A percentile compares a stretch with the other conserved stretches of the same genome.
Evolutionary conservation across 2,797 vertebrate species (phyloP).

Genomic region (Halcyon leucocephala): DNA sequence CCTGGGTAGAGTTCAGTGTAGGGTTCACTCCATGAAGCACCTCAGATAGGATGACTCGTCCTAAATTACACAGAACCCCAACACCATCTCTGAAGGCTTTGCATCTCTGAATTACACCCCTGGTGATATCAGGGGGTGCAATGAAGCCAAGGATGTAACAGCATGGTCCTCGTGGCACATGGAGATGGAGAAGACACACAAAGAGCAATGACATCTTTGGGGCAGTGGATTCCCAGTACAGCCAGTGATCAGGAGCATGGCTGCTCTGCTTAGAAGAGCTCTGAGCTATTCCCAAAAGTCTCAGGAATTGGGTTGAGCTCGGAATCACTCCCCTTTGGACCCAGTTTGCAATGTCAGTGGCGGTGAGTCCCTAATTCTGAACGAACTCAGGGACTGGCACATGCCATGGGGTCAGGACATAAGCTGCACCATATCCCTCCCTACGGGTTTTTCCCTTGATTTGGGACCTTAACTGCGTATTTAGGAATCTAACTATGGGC

Average conservation of each 20-base stretch:
- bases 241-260: accelerated
- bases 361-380: background rate
- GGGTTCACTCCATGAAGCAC: background rate
- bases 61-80: background rate
- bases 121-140: accelerated
- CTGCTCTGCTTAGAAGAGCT: background rate
- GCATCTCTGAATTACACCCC: accelerated
- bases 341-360: background rate
- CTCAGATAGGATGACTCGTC: background rate
- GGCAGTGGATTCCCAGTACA: background rate
- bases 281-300: background rate
- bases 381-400: accelerated
- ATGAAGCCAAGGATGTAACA: background rate
- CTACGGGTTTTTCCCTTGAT: background rate
- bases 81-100: background rate
- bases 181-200: background rate
- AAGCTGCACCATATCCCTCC: background rate
- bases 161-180: accelerated
- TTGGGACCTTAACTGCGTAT: background rate
- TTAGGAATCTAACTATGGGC: background rate
- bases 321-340: background rate
- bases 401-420: background rate
- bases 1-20: background rate
- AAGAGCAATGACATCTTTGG: background rate
- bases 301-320: background rate